Base-by-base conservation (phyloP, 2,888 invertebrate species). In the Ichneumon xanthorius region DNA sequence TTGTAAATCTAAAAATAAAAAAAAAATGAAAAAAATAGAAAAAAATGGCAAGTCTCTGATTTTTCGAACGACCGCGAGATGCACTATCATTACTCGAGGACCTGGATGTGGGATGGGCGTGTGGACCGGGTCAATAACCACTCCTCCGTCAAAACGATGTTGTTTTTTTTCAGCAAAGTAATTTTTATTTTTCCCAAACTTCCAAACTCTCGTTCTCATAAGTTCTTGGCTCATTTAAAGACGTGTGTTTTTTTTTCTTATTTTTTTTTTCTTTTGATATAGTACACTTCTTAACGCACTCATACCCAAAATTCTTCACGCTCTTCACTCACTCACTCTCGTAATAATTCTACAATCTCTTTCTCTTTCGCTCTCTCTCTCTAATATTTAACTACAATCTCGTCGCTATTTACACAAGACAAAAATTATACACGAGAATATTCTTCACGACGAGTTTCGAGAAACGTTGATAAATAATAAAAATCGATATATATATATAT, bases 101-200 rank as follows among this genome's bases (percentile, higher is more conserved):
- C 81, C 81, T 87, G 88, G 88, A 86, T 86, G 16, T 80, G 85
- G 90, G 89, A 91, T 89, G 89, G 92, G 91, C 90, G 87, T 87
- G 89, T 90, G 91, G 91, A 92, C 90, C 92, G 92, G 92, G 92
- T 91, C 86, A 92, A 92, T 92, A 92, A 92, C 92, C 92, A 92
- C 92, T 92, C 92, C 92, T 92, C 45, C 89, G 92, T 92, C 91
- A 91, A 92, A 91, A 92, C 87, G 86, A 83, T 88, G 86, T 84
- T 76, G 55, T 67, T 86, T 88, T 88, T 92, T 92, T 92, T 92
- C 92, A 92, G 90, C 89, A 92, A 92, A 92, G 91, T 92, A 91
- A 91, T 91, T 92, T 89, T 92, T 91, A 91, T 92, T 92, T 90
- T 91, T 84, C 79, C 78, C 63, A 82, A 85, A 85, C 79, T 82